Conservation (phyloP, 2,797 vertebrate genomes). For the Leptatherina wallacei region DNA sequence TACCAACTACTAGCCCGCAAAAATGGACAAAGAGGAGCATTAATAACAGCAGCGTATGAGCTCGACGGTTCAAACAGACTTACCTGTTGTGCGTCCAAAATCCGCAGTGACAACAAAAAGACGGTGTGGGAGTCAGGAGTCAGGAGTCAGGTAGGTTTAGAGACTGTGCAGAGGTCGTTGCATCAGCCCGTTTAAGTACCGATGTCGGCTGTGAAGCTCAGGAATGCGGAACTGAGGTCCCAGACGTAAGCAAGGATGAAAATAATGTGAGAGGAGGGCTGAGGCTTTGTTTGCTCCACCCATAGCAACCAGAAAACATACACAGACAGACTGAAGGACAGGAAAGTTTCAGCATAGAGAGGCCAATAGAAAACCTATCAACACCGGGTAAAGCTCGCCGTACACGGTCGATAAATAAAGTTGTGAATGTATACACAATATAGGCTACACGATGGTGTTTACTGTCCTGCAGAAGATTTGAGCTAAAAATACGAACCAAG, state of each 20-base stretch:
- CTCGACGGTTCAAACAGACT: slow-evolving; percentile 3
- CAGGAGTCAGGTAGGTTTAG: slow-evolving; percentile 46
- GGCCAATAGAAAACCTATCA: background rate
- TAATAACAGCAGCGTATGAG: background rate
- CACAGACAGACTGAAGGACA: slow-evolving; percentile 35
- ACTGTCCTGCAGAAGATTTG: background rate
- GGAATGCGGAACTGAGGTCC: slow-evolving; percentile 93
- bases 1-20: background rate
- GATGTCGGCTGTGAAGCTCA: slow-evolving; percentile 83
- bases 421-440: slow-evolving; percentile 37
- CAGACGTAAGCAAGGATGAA: slow-evolving; percentile 87
- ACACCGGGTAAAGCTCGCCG: slow-evolving; percentile 22
- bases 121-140: slow-evolving; percentile 16
- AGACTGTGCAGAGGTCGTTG: slow-evolving; percentile 84
- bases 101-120: slow-evolving; percentile 43
- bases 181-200: slow-evolving; percentile 94
- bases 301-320: slow-evolving; percentile 78
- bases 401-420: slow-evolving; percentile 31
- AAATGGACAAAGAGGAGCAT: fast-evolving
- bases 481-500: background rate
- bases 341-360: slow-evolving; percentile 63
- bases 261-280: slow-evolving; percentile 69
- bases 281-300: slow-evolving; percentile 69
- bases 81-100: slow-evolving; percentile 75
- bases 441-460: slow-evolving; percentile 6